Evolutionary conservation across 2,113 vertebrate species (phyloP), one percentile per base, ranked within the genome.

Genomic region (Ovibos moschatus): DNA sequence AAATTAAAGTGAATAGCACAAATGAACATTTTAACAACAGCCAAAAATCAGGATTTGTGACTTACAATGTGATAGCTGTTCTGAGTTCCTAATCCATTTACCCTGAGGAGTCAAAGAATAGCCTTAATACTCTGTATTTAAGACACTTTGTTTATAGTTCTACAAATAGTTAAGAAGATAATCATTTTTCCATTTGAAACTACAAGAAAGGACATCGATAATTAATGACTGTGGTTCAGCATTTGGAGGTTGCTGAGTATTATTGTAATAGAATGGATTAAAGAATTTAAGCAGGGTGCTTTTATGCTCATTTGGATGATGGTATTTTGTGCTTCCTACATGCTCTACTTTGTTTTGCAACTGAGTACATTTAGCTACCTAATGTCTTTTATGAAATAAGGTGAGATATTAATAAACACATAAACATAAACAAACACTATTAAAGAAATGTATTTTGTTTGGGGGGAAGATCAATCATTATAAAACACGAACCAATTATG

Each of bases 181-280:
- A 95, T 15, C 23, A 92, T 93, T 94, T 96, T 98, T 94, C 64
- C 28, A 62, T 95, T 0, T 0, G 96, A 98, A 98, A 97, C 27
- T 30, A 96, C 53, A 97, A 96, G 97, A 64, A 95, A 30, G 7
- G 64, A 85, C 60, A 97, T 97, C 45, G 33, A 60, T 98, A 97
- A 98, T 98, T 98, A 98, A 93, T 53, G 83, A 84, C 93, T 98
- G 12, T 28, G 33, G 96, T 91, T 97, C 84, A 97, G 47, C 27
- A 94, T 60, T 2, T 5, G 0, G 5, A 96, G 17, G 84, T 93
- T 53, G 92, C 50, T 90, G 86, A 96, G 87, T 27, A 93, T 98
- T 96, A 62, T 91, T 23, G 88, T 74, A 0, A 96, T 15, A 2
- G 57, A 90, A 93, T 89, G 21, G 86, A 98, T 98, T 98, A 97